phyloP scores from a whole-genome alignment of 2,888 invertebrate genomes.

The Cheilosia vulpina region DNA sequence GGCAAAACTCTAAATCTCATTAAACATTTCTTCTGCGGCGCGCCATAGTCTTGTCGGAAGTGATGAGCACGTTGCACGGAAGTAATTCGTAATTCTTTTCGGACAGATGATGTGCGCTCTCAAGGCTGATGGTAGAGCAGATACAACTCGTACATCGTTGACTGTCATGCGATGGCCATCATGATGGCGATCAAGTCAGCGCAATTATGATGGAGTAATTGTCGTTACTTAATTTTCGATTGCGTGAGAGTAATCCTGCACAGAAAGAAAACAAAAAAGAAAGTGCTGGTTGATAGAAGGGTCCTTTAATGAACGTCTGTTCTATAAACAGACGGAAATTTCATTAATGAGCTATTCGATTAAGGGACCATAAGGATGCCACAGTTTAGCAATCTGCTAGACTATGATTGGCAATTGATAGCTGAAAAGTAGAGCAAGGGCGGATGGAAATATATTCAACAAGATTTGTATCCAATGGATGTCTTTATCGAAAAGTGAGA shows the following conservation, averaged over 20 bases:
- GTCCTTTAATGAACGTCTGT: conserved; percentile 20
- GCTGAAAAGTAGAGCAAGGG: too few relatives aligned
- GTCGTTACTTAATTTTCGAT: conserved; percentile 32
- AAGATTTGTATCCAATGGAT: too few relatives aligned
- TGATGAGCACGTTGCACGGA: conserved; percentile 42
- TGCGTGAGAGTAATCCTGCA: conserved; percentile 27
- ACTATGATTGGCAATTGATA: too few relatives aligned
- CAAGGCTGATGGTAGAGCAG: neutral
- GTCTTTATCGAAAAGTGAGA: too few relatives aligned
- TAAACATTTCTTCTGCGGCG: conserved; percentile 42
- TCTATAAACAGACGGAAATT: neutral
- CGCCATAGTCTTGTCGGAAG: conserved; percentile 7
- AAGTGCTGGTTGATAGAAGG: neutral
- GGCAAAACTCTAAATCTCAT: conserved; percentile 54
- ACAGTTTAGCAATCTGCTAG: too few relatives aligned
- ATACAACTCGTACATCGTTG: neutral
- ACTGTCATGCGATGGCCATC: conserved; percentile 43
- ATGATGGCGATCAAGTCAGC: conserved; percentile 9
- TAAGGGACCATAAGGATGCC: too few relatives aligned
- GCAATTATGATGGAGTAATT: conserved; percentile 46
- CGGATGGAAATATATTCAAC: too few relatives aligned
- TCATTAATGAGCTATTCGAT: neutral
- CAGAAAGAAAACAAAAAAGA: neutral
- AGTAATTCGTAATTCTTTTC: conserved; percentile 17
- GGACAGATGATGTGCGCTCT: conserved; percentile 13